Evolutionary conservation across 2,113 vertebrate genomes (phyloP).

Genomic region (Motacilla alba): DNA sequence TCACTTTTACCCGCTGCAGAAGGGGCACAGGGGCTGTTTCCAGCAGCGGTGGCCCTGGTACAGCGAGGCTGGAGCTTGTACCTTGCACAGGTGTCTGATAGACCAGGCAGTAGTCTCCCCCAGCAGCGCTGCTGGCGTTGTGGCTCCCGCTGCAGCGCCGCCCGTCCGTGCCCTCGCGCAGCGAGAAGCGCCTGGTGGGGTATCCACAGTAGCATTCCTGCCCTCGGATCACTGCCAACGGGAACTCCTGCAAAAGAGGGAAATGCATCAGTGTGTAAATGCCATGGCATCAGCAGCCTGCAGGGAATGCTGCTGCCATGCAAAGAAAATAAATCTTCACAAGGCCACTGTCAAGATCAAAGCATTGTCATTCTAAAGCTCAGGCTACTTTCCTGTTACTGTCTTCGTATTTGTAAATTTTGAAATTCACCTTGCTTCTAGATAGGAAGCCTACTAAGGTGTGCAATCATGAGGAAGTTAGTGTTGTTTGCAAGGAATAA

Average conservation of each 20-base stretch:
- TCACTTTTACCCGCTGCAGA: rapidly evolving
- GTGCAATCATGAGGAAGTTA: too few relatives aligned
- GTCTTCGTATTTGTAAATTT: background rate
- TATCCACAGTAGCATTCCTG: constrained; percentile 85
- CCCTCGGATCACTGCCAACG: constrained; percentile 80
- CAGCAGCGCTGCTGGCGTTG: background rate
- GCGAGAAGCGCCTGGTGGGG: constrained; percentile 76
- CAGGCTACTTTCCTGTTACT: background rate
- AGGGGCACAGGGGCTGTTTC: rapidly evolving
- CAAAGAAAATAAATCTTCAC: background rate
- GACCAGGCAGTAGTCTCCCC: constrained; percentile 74
- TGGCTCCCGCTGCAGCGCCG: constrained; percentile 60
- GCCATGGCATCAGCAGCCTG: background rate
- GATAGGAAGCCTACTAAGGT: background rate
- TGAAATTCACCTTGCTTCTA: background rate
- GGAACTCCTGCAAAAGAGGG: constrained; percentile 80
- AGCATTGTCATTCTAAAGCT: background rate
- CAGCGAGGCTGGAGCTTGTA: background rate
- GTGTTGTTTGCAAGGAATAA: background rate
- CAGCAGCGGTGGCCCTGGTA: background rate
- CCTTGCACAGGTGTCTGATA: constrained; percentile 94
- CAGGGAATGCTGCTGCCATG: background rate
- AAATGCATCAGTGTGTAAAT: background rate
- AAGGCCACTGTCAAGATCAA: background rate
- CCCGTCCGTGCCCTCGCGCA: constrained; percentile 64